These are phyloP conservation scores for Takifugu rubripes DNA, from an alignment of 2,797 vertebrate species.

Conservation along the genomic window DNA sequence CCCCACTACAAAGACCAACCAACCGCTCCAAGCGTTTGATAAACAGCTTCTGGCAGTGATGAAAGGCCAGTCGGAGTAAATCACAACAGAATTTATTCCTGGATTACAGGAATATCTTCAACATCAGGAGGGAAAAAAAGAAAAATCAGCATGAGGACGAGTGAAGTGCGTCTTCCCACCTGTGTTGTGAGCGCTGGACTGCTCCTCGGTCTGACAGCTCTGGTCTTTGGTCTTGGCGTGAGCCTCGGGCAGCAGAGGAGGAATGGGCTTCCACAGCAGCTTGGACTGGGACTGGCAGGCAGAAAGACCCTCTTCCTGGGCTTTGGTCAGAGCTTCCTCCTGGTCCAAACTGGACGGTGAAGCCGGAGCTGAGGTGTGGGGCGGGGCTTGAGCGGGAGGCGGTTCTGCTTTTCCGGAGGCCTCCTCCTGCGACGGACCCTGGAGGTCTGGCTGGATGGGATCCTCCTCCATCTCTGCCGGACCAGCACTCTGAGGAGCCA, in stretches of 20 bases:
- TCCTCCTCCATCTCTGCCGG: constrained; percentile 54
- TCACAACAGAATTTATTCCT: neutral
- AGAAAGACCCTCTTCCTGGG: constrained; percentile 28
- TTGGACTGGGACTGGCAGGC: constrained; percentile 36
- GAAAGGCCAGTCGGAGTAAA: constrained; percentile 7
- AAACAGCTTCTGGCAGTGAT: constrained; percentile 10
- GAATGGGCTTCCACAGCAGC: constrained; percentile 66
- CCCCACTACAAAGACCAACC: constrained; percentile 40
- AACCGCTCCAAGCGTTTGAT: constrained; percentile 24
- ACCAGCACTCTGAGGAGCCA: constrained; percentile 36
- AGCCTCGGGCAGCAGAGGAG: constrained; percentile 55
- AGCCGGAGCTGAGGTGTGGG: constrained; percentile 7
- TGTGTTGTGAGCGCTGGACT: constrained; percentile 27
- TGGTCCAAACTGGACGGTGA: constrained; percentile 24
- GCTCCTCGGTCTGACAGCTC: constrained; percentile 70
- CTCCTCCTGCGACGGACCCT: constrained; percentile 18
- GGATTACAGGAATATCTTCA: neutral
- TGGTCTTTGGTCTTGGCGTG: constrained; percentile 48
- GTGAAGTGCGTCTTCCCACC: constrained; percentile 30
- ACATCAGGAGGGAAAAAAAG: neutral
- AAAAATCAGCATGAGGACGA: constrained; percentile 6
- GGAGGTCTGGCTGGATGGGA: constrained; percentile 23
- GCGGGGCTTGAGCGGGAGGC: constrained; percentile 22
- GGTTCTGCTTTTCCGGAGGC: constrained; percentile 14
- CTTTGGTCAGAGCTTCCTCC: constrained; percentile 23